Conservation (phyloP, 2,113 vertebrate genomes). For the Semicossyphus pulcher region DNA sequence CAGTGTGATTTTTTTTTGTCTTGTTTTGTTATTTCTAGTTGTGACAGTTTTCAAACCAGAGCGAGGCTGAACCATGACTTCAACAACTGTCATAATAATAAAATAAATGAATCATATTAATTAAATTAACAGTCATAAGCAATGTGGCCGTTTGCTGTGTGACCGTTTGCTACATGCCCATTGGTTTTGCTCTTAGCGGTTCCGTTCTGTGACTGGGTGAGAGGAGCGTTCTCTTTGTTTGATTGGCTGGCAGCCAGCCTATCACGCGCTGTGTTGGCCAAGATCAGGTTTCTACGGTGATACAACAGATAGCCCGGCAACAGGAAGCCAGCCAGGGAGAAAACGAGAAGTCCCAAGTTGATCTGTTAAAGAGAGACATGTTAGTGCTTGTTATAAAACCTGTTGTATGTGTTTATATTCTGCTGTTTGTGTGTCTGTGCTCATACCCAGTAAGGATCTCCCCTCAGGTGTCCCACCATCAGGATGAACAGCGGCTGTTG, state of each 20-base stretch:
- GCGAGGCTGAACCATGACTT: background rate
- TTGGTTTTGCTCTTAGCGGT: slow-evolving; percentile 41
- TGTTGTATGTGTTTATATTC: background rate
- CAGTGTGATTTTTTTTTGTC: background rate
- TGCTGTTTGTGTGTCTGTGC: background rate
- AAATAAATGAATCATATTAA: background rate
- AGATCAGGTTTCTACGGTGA: slow-evolving; percentile 76
- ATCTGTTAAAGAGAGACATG: slow-evolving; percentile 71
- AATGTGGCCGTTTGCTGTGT: slow-evolving; percentile 9
- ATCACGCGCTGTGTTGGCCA: slow-evolving; percentile 45
- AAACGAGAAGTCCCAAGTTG: slow-evolving; percentile 83
- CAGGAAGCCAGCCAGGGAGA: slow-evolving; percentile 86
- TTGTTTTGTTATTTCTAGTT: background rate
- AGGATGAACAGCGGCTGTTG: slow-evolving; percentile 88
- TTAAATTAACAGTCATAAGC: slow-evolving; percentile 21
- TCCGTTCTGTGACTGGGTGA: slow-evolving; percentile 31
- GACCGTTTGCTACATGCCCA: slow-evolving; percentile 32
- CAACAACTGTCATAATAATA: background rate
- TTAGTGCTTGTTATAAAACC: slow-evolving; percentile 13
- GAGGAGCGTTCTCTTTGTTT: slow-evolving; percentile 32
- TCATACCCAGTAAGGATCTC: slow-evolving; percentile 89
- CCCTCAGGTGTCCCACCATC: slow-evolving; percentile 84
- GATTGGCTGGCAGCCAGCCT: slow-evolving; percentile 20
- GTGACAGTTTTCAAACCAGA: background rate
- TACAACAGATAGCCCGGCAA: slow-evolving; percentile 87